A percentile compares a stretch with the other conserved stretches of the same genome.
These are phyloP conservation scores for Hydriomena furcata DNA, from an alignment of 2,888 invertebrate species.

Conservation along the genomic window DNA sequence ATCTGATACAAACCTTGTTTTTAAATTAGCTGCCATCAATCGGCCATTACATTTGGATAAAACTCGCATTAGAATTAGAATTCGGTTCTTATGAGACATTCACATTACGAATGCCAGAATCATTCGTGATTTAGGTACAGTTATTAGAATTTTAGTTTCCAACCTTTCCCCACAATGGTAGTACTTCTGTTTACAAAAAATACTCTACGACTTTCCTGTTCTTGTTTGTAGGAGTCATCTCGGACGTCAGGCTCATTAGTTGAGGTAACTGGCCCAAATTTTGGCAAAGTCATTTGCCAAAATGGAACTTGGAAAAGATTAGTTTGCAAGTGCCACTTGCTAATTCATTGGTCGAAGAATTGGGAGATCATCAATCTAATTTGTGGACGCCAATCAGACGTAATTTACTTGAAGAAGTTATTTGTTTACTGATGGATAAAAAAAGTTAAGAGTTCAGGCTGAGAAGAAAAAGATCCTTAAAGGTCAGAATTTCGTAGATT, in stretches of 20 bases:
- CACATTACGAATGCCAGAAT: too few relatives aligned
- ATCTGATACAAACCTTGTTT: too few relatives aligned
- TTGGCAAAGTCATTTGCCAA: slow-evolving; percentile 70
- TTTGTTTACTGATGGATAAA: background rate
- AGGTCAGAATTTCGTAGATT: too few relatives aligned
- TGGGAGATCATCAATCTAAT: slow-evolving; percentile 36
- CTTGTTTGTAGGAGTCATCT: slow-evolving; percentile 69
- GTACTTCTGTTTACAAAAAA: too few relatives aligned
- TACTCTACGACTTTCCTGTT: slow-evolving; percentile 49
- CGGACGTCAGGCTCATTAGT: slow-evolving; percentile 78
- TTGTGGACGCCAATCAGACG: slow-evolving; percentile 26
- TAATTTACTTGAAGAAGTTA: slow-evolving; percentile 21
- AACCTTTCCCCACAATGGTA: too few relatives aligned
- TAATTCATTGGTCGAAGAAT: slow-evolving; percentile 42
- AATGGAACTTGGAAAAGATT: slow-evolving; percentile 59
- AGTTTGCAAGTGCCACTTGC: slow-evolving; percentile 44
- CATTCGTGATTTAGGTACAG: too few relatives aligned
- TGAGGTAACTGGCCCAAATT: slow-evolving; percentile 76
- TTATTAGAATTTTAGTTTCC: too few relatives aligned
- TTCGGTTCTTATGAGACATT: too few relatives aligned
- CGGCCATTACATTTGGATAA: too few relatives aligned
- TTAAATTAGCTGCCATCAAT: too few relatives aligned
- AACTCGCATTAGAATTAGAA: too few relatives aligned
- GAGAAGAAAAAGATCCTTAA: background rate
- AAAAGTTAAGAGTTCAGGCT: background rate